Base-by-base conservation (phyloP, 2,113 vertebrate species). In the Glaucidium brasilianum region DNA sequence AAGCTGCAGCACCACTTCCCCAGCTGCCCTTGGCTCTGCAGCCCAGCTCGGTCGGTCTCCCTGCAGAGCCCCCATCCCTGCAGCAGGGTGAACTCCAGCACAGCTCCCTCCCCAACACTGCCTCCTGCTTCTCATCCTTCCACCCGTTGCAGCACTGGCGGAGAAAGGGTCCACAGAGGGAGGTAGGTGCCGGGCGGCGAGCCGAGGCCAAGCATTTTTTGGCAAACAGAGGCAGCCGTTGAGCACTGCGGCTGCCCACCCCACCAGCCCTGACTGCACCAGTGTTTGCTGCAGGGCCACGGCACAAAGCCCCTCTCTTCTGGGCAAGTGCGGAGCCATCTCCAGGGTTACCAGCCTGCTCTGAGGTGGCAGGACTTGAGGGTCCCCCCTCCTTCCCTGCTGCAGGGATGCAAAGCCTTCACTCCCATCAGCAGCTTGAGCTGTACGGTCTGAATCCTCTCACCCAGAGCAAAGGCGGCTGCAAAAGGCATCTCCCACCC, bases 281-380 rank as follows among this genome's bases (percentile, higher is more conserved):
- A 91, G 67, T 84, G 87, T 91, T 91, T 0, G 1, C 58, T 37
- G 45, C 3, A 1, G 35, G 59, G 34, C 58, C 1, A 1, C 10
- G 1, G 83, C 68, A 95, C 91, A 91, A 84, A 84, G 88, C 68
- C 58, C 45, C 47, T 95, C 78, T 95, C 55, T 91, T 91, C 91
- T 67, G 64, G 58, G 53, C 0, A 1, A 80, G 45, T 30, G 3
- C 4, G 0, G 71, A 92, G 67, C 43, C 71, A 86, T 74, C 80
- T 83, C 89, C 67, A 77, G 64, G 81, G 81, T 78, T 78, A 92
- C 75, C 67, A 69, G 82, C 25, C 30, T n/a, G 43, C 60, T 83
- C 55, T 0, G 2, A 69, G 60, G 32, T 1, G 2, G 75, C n/a
- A 76, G 34, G 37, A 53, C 30, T 29, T 37, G 30, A 55, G 45